phyloP scores from a whole-genome alignment of 1,140 invertebrate species.

The Ostrea edulis region DNA sequence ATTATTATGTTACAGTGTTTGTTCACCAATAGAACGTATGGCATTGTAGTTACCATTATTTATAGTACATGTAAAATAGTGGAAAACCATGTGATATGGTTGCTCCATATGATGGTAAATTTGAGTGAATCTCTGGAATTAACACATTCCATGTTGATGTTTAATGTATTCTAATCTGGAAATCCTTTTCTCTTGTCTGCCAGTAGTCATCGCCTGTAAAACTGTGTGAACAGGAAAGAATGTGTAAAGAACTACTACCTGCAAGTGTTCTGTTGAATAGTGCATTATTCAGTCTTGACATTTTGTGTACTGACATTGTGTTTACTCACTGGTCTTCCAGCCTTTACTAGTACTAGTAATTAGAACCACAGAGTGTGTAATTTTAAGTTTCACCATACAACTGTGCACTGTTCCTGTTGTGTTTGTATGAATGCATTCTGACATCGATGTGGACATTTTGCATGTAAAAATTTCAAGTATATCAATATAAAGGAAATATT shows the following conservation, averaged over 20 bases:
- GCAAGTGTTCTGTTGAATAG: neutral
- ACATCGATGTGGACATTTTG: too few species aligned
- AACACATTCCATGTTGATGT: constrained; percentile 23
- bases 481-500: too few species aligned
- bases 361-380: neutral
- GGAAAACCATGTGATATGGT: neutral
- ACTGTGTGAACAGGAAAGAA: neutral
- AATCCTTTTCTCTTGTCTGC: neutral
- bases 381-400: too few species aligned
- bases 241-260: neutral
- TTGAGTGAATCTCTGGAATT: neutral
- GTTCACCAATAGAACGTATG: neutral
- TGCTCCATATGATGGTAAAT: neutral
- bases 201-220: neutral
- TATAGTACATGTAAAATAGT: neutral
- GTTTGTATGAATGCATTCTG: too few species aligned
- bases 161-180: neutral
- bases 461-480: too few species aligned
- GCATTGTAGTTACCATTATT: neutral
- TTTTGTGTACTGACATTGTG: neutral
- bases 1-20: neutral
- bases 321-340: constrained; percentile 18
- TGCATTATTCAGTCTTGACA: neutral
- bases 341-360: neutral
- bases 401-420: too few species aligned